A percentile compares a stretch with the other conserved stretches of the same genome.
phyloP scores from a whole-genome alignment of 2,888 invertebrate species.

The Hecatera dysodea region DNA sequence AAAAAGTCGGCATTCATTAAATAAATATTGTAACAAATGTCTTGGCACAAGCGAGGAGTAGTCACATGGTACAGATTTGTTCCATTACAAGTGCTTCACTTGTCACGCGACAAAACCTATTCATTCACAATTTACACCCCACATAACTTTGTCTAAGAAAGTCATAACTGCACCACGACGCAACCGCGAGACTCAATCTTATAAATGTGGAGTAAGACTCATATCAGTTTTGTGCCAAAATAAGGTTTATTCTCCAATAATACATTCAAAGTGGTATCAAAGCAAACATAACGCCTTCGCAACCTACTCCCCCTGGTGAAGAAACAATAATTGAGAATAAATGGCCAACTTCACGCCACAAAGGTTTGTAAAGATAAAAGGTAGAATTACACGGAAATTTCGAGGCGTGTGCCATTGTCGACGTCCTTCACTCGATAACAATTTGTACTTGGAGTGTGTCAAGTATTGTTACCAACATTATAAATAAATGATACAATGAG shows the following conservation, averaged over 20 bases:
- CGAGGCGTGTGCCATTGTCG: conserved; percentile 85
- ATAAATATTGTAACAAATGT: conserved; percentile 58
- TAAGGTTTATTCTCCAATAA: conserved; percentile 56
- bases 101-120: conserved; percentile 86
- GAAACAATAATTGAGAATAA: conserved; percentile 88
- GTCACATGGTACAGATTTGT: conserved; percentile 66
- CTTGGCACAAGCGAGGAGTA: conserved; percentile 60
- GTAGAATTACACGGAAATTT: conserved; percentile 89
- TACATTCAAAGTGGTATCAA: conserved; percentile 77
- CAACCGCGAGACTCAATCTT: conserved; percentile 35
- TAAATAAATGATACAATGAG: conserved; percentile 86
- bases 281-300: conserved; percentile 87
- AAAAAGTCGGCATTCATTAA: conserved; percentile 46
- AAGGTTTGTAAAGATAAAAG: conserved; percentile 86
- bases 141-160: conserved; percentile 35
- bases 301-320: conserved; percentile 77
- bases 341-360: conserved; percentile 87
- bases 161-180: conserved; percentile 22
- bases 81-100: conserved; percentile 79
- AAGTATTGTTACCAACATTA: conserved; percentile 82
- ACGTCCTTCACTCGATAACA: conserved; percentile 85
- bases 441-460: conserved; percentile 87
- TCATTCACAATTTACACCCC: conserved; percentile 84
- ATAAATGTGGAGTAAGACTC: conserved; percentile 5
- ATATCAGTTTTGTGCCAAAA: conserved; percentile 32